These are phyloP conservation scores for Lycophotia porphyrea DNA, from an alignment of 2,888 invertebrate species.

Conservation along the genomic window DNA sequence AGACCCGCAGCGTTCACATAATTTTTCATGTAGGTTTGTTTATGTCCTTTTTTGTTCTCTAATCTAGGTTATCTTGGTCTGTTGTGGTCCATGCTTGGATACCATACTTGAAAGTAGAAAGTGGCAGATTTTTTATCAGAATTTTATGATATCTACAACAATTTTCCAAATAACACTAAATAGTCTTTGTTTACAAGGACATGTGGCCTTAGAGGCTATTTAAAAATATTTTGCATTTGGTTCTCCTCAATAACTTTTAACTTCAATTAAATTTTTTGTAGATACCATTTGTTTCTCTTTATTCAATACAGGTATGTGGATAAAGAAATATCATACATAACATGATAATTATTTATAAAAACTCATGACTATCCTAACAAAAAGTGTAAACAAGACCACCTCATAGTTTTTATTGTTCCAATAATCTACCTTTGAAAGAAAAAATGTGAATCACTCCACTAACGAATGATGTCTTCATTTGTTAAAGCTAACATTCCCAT, in stretches of 20 bases:
- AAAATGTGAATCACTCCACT: conserved; percentile 35
- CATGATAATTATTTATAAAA: not conserved
- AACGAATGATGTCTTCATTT: conserved; percentile 18
- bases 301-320: not conserved
- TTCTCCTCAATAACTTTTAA: not conserved
- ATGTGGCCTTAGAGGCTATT: conserved; percentile 20
- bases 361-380: not conserved
- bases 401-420: conserved; percentile 8
- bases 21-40: conserved; percentile 68
- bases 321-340: not conserved
- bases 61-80: conserved; percentile 39
- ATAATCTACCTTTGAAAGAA: conserved; percentile 35
- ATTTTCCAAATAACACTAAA: not conserved
- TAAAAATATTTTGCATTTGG: not conserved
- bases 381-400: not conserved
- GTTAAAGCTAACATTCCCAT: not conserved
- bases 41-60: conserved; percentile 57
- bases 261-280: not conserved
- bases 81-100: conserved; percentile 17
- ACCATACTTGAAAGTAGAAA: not conserved
- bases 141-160: not conserved
- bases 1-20: conserved; percentile 72
- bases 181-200: conserved; percentile 25
- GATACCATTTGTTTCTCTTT: not conserved
- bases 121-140: not conserved